These are phyloP conservation scores for Lytechinus pictus DNA, from an alignment of 35 echinoderm and acorn worm species.

Conservation along the genomic window DNA sequence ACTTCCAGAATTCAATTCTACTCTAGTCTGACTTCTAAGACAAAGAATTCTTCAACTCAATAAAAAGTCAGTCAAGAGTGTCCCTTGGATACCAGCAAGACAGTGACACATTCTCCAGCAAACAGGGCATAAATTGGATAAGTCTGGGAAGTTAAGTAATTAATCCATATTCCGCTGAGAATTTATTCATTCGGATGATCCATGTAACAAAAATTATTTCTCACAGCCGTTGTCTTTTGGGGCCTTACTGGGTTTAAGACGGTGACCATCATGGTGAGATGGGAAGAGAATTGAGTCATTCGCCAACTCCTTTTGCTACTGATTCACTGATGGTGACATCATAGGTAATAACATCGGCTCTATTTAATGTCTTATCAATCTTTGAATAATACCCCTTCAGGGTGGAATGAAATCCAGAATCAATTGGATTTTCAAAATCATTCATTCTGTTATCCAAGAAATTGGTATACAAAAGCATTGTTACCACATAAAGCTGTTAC, in stretches of 20 bases:
- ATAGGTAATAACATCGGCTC: not conserved
- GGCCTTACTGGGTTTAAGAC: not conserved
- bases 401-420: not conserved
- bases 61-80: not conserved
- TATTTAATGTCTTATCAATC: not conserved
- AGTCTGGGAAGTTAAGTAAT: slow-evolving; percentile 11
- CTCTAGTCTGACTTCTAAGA: not conserved
- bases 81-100: not conserved
- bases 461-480: too few relatives aligned
- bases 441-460: too few relatives aligned
- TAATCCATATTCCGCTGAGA: not conserved
- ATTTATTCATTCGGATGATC: not conserved
- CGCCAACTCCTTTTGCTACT: not conserved
- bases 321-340: not conserved
- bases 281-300: not conserved
- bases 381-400: not conserved
- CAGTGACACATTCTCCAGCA: not conserved
- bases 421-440: not conserved
- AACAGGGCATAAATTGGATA: not conserved
- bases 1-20: not conserved
- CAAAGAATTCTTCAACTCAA: not conserved
- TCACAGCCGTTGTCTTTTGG: not conserved
- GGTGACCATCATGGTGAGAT: not conserved
- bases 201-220: not conserved
- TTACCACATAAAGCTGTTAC: too few relatives aligned